Conservation (phyloP, 2,113 vertebrate species). For the Chionis minor region DNA sequence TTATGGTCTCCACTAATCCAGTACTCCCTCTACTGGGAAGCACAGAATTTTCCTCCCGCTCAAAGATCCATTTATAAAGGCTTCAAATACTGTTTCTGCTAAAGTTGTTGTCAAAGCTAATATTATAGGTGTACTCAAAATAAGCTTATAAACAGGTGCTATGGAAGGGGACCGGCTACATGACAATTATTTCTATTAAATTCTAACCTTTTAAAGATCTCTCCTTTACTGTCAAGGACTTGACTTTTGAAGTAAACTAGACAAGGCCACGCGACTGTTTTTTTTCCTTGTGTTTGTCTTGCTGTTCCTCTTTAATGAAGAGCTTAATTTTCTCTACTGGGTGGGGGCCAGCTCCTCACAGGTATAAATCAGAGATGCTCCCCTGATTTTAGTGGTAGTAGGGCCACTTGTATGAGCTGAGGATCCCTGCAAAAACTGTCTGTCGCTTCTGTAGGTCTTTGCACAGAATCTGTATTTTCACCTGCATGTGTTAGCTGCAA, state of each 20-base stretch:
- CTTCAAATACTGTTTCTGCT: background rate
- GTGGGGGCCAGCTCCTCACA: background rate
- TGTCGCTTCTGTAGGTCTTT: background rate
- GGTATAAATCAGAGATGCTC: background rate
- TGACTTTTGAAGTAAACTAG: background rate
- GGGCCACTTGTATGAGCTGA: background rate
- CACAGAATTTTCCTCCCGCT: background rate
- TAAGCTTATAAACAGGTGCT: background rate
- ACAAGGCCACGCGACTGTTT: background rate
- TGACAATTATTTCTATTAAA: background rate
- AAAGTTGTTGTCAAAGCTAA: background rate
- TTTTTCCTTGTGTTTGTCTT: background rate
- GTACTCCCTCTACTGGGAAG: background rate
- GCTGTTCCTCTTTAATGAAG: background rate
- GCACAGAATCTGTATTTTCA: background rate
- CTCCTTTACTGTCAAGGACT: background rate
- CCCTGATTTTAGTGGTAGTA: background rate
- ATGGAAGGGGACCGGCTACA: background rate
- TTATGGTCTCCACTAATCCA: background rate
- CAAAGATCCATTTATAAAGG: background rate
- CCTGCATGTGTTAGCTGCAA: background rate
- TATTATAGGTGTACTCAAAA: background rate
- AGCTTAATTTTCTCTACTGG: background rate
- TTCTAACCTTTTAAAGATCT: background rate
- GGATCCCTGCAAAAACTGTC: background rate